Percentiles rank a stretch among this genome's conserved stretches.
Evolutionary conservation across 2,797 vertebrate genomes (phyloP).

Genomic region (Tokudaia muenninki): DNA sequence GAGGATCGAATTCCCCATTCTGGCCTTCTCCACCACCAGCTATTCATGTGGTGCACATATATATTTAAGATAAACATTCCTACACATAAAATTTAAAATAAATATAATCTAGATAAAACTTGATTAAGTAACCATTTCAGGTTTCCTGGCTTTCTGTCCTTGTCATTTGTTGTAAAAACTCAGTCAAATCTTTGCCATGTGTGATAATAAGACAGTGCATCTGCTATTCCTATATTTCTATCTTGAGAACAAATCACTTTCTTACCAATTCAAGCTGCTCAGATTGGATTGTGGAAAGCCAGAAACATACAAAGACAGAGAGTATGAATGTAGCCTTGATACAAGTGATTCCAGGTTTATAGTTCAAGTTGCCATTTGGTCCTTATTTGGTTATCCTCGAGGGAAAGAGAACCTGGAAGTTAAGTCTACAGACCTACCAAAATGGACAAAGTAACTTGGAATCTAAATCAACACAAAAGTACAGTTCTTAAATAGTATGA

Average conservation of each 20-base stretch:
- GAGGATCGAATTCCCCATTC: background rate
- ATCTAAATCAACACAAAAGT: constrained; percentile 21
- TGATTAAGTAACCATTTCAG: background rate
- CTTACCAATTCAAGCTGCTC: constrained; percentile 19
- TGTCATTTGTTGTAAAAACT: background rate
- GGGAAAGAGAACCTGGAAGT: background rate
- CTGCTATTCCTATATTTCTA: background rate
- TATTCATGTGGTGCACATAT: background rate
- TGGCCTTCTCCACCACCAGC: background rate
- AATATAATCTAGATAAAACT: background rate
- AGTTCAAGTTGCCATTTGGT: background rate
- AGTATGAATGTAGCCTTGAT: background rate
- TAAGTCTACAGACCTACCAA: background rate
- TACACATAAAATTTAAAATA: background rate
- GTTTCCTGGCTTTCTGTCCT: background rate
- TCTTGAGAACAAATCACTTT: constrained; percentile 4
- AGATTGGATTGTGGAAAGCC: constrained; percentile 10
- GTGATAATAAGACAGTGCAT: background rate
- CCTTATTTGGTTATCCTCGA: background rate
- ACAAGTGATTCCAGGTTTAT: constrained; percentile 33
- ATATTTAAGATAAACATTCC: background rate
- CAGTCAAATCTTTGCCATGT: background rate
- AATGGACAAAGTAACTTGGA: constrained; percentile 32
- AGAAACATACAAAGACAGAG: constrained; percentile 9
- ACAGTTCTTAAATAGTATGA: background rate